These are phyloP conservation scores for Cancer borealis DNA, from an alignment of 2,888 invertebrate genomes.

Conservation along the genomic window DNA sequence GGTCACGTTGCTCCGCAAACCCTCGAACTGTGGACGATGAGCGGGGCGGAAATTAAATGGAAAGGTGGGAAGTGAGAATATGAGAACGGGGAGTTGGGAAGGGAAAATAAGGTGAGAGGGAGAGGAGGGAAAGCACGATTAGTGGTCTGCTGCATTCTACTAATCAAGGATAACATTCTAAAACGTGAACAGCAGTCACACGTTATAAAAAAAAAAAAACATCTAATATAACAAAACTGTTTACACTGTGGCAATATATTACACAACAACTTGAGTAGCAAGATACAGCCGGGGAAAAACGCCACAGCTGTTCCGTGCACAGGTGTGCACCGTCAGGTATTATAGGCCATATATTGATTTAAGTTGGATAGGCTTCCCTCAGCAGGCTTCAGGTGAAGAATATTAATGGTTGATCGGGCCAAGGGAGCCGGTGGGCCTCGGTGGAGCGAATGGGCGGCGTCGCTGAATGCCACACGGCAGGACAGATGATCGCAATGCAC, in stretches of 20 bases:
- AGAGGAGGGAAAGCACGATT: not conserved
- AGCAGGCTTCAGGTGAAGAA: not conserved
- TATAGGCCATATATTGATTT: not conserved
- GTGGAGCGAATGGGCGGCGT: not conserved
- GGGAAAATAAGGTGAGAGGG: not conserved
- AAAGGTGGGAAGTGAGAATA: not conserved
- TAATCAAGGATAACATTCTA: too few relatives aligned
- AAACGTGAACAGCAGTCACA: too few relatives aligned
- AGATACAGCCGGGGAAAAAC: not conserved
- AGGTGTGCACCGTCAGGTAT: not conserved
- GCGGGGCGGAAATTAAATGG: not conserved
- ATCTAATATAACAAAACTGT: too few relatives aligned
- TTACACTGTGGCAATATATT: not conserved
- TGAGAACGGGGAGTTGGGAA: not conserved
- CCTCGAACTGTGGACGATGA: constrained; percentile 61
- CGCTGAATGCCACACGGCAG: not conserved
- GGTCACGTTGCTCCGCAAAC: constrained; percentile 54
- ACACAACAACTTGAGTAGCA: not conserved
- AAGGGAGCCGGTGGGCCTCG: not conserved
- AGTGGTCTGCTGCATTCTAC: not conserved
- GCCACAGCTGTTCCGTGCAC: too few relatives aligned
- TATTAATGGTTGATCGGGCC: not conserved
- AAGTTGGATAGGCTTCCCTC: not conserved
- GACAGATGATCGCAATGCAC: not conserved
- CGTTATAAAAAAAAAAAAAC: not conserved